phyloP scores from a whole-genome alignment of 1,140 invertebrate genomes.

The Conopomorpha cramerella region DNA sequence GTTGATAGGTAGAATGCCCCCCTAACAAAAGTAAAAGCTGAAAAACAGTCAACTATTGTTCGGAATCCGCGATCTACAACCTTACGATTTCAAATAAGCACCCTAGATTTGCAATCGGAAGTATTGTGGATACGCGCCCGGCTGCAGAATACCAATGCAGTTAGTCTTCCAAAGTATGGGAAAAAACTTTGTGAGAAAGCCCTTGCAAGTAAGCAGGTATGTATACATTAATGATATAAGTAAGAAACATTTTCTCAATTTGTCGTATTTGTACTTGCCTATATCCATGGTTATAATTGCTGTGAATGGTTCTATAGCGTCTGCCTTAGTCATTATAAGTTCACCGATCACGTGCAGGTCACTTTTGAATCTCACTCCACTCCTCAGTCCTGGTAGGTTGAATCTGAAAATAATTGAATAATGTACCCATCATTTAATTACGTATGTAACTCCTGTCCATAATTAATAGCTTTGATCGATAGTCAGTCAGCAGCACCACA shows the following conservation, averaged over 20 bases:
- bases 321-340: conserved; percentile 19
- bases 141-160: no score
- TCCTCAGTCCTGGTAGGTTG: conserved; percentile 20
- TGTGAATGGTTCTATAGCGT: conserved; percentile 17
- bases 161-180: no score
- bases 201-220: not conserved
- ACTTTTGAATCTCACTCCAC: conserved; percentile 23
- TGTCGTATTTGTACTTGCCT: conserved; percentile 18
- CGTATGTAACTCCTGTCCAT: not conserved
- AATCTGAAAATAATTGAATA: no score
- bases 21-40: no score
- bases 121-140: no score
- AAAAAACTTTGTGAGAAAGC: not conserved
- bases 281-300: conserved; percentile 41
- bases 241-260: not conserved
- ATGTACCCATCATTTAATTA: conserved; percentile 3
- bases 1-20: no score
- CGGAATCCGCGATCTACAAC: no score
- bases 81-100: no score
- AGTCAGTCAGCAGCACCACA: no score
- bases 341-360: conserved; percentile 37
- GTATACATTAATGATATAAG: not conserved
- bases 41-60: no score
- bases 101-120: not conserved
- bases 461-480: no score